phyloP scores from a whole-genome alignment of 2,888 invertebrate species.

The Spodoptera picta region DNA sequence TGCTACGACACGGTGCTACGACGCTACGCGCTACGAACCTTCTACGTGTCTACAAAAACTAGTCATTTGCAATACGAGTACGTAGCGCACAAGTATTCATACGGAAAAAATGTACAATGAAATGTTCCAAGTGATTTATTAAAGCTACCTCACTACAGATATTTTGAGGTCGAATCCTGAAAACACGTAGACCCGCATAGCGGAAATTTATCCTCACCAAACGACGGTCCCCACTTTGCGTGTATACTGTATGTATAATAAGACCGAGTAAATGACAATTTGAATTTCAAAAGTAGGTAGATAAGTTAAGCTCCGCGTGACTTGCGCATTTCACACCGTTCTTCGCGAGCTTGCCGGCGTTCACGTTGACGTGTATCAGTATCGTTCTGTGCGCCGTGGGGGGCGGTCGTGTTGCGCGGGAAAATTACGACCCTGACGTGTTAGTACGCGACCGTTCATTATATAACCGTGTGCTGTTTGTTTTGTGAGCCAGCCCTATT shows the following conservation, averaged over 20 bases:
- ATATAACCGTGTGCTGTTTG: conserved; percentile 83
- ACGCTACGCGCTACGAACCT: conserved; percentile 41
- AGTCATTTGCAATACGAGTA: conserved; percentile 18
- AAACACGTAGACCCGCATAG: conserved; percentile 63
- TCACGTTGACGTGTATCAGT: conserved; percentile 79
- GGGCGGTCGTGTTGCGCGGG: conserved; percentile 64
- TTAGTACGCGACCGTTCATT: conserved; percentile 77
- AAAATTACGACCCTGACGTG: conserved; percentile 66
- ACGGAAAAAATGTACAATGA: conserved; percentile 40
- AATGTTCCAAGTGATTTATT: conserved; percentile 57
- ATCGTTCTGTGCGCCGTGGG: conserved; percentile 62
- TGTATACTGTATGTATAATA: conserved; percentile 75
- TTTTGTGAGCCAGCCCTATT: conserved; percentile 74
- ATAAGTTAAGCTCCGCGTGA: conserved; percentile 83
- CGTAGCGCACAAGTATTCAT: conserved; percentile 23
- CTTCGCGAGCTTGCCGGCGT: conserved; percentile 70
- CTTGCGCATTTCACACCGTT: conserved; percentile 86
- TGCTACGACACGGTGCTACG: conserved; percentile 28
- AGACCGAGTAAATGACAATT: conserved; percentile 78
- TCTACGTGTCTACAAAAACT: conserved; percentile 38
- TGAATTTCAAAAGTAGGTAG: conserved; percentile 81
- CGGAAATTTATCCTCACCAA: conserved; percentile 66
- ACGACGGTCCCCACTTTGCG: conserved; percentile 62
- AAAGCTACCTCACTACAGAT: conserved; percentile 51
- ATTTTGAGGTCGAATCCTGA: conserved; percentile 60